Conservation (phyloP, 1,140 invertebrate genomes). For the Eciton burchellii region DNA sequence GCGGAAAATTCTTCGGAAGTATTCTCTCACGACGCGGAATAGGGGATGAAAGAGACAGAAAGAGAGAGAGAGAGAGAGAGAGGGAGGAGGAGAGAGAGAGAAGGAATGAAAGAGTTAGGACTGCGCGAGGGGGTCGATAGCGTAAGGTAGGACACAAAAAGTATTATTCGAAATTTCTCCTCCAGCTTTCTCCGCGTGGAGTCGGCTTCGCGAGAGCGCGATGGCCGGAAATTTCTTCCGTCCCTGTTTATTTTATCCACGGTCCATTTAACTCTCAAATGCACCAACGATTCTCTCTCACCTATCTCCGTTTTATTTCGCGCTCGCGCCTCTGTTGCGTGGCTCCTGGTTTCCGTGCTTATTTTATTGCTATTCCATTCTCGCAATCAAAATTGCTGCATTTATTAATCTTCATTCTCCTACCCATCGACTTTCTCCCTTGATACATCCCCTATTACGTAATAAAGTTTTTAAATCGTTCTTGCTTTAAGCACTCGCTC, state of each 20-base stretch:
- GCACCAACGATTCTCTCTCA: slow-evolving; percentile 69
- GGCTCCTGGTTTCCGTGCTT: slow-evolving; percentile 9
- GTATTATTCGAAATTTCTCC: slow-evolving; percentile 46
- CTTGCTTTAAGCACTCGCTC: too few relatives aligned
- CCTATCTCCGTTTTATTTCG: slow-evolving; percentile 43
- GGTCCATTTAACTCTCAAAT: slow-evolving; percentile 79
- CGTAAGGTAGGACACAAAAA: slow-evolving; percentile 59
- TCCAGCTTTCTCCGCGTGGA: not conserved
- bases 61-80: slow-evolving; percentile 3
- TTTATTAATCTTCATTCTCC: slow-evolving; percentile 1
- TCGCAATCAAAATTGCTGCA: not conserved
- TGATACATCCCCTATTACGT: not conserved
- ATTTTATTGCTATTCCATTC: slow-evolving; percentile 30
- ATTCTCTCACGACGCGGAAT: slow-evolving; percentile 48
- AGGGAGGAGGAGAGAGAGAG: not conserved
- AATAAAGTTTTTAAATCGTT: not conserved
- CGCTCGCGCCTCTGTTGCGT: slow-evolving; percentile 38
- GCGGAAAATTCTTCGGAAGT: slow-evolving; percentile 62
- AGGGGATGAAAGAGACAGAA: not conserved
- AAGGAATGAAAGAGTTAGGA: slow-evolving; percentile 13
- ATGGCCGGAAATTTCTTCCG: slow-evolving; percentile 32
- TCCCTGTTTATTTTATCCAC: slow-evolving; percentile 74
- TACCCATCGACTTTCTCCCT: not conserved
- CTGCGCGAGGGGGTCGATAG: slow-evolving; percentile 29
- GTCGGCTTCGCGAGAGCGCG: not conserved